Evolutionary conservation across 2,113 vertebrate species (phyloP).

Genomic region (Sander lucioperca): DNA sequence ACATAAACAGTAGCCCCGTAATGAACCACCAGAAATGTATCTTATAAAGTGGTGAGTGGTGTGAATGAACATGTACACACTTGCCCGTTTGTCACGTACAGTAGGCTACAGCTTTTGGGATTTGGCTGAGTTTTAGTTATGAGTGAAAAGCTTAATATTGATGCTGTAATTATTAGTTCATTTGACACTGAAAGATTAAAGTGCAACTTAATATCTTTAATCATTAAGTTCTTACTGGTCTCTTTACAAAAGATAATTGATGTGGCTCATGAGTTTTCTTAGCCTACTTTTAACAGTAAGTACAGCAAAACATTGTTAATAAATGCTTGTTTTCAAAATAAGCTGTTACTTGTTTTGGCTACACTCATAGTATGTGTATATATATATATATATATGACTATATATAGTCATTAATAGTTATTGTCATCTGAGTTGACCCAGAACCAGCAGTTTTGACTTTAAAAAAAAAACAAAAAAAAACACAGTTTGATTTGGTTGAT

Average conservation of each 20-base stretch:
- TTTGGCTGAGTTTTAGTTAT: conserved; percentile 19
- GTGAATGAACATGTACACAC: conserved; percentile 1
- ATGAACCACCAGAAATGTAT: conserved; percentile 33
- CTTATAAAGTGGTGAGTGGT: neutral
- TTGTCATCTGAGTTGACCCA: neutral
- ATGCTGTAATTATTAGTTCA: neutral
- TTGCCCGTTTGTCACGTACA: neutral
- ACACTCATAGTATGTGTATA: too few species aligned
- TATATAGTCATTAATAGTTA: too few species aligned
- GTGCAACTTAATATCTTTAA: conserved; percentile 26
- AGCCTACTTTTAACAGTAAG: neutral
- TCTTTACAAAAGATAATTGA: neutral
- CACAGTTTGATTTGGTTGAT: neutral
- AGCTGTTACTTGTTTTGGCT: neutral
- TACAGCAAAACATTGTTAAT: conserved; percentile 16
- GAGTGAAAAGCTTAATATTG: neutral
- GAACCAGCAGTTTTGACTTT: neutral
- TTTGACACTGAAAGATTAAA: conserved; percentile 13
- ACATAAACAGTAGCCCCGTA: neutral
- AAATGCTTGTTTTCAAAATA: conserved; percentile 12
- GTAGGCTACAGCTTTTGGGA: neutral
- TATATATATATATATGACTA: too few species aligned
- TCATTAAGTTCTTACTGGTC: neutral
- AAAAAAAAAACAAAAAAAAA: too few species aligned
- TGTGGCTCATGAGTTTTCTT: conserved; percentile 29